These are phyloP conservation scores for Hypotaenidia philippensis DNA, from an alignment of 2,797 vertebrate genomes.

Conservation along the genomic window DNA sequence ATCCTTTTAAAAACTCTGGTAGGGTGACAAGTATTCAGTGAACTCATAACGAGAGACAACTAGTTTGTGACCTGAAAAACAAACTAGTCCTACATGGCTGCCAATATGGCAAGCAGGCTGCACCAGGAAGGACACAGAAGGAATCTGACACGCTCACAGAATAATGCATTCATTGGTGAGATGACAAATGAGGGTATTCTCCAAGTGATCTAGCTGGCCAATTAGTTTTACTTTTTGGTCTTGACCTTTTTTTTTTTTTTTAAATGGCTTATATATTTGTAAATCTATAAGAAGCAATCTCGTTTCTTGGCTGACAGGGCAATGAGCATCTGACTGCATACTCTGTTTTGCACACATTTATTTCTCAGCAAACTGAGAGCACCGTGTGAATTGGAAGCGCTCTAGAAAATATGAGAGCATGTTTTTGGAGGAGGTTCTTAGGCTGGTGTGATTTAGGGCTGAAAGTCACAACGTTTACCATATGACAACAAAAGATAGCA, in stretches of 20 bases:
- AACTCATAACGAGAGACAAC: background rate
- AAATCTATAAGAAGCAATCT: background rate
- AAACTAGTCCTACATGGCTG: background rate
- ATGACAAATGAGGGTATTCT: background rate
- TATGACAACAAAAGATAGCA: background rate
- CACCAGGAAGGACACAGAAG: background rate
- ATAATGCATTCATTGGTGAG: background rate
- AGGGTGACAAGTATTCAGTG: background rate
- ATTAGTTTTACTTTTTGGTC: background rate
- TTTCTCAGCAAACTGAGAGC: background rate
- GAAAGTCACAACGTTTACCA: slow-evolving; percentile 2
- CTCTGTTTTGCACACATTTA: background rate
- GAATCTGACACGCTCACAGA: background rate
- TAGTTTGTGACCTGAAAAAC: background rate
- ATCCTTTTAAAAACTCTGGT: background rate
- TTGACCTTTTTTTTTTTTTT: background rate
- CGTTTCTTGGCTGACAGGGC: background rate
- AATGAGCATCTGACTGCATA: background rate
- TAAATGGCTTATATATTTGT: background rate
- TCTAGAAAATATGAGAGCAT: background rate
- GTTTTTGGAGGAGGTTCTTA: background rate
- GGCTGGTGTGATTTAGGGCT: background rate
- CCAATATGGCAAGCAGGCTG: background rate
- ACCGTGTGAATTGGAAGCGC: background rate
- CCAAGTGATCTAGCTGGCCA: background rate